phyloP scores from a whole-genome alignment of 2,113 vertebrate genomes.

The Pomatorhinus ruficollis region DNA sequence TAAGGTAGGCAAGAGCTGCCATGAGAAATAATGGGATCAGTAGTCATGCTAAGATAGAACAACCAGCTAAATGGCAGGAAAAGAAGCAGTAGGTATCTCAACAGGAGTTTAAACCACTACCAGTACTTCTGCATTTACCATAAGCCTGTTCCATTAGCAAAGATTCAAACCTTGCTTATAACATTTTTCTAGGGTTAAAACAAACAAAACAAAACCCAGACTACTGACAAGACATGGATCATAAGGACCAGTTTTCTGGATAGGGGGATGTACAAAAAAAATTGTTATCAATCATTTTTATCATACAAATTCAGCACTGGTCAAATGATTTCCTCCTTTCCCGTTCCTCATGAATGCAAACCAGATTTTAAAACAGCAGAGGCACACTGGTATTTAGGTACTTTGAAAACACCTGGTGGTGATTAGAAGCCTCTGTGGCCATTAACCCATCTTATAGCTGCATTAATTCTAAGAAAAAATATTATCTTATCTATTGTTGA shows the following conservation, averaged over 20 bases:
- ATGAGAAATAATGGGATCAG: neutral
- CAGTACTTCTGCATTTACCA: neutral
- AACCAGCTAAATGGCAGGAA: neutral
- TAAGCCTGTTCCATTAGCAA: neutral
- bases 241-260: neutral
- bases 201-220: neutral
- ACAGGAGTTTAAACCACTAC: neutral
- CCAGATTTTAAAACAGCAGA: neutral
- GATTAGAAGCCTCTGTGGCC: neutral
- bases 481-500: neutral
- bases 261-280: neutral
- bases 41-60: neutral
- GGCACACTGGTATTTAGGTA: neutral
- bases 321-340: neutral
- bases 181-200: neutral
- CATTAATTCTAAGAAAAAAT: constrained; percentile 48
- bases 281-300: neutral
- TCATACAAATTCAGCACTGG: neutral
- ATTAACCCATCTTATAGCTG: neutral
- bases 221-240: neutral
- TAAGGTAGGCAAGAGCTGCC: neutral
- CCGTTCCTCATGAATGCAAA: neutral
- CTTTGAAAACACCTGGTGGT: constrained; percentile 55
- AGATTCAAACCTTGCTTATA: neutral
- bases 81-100: neutral